Base-by-base conservation (phyloP, 2,888 invertebrate genomes). In the Pseudeuparius sepicola region DNA sequence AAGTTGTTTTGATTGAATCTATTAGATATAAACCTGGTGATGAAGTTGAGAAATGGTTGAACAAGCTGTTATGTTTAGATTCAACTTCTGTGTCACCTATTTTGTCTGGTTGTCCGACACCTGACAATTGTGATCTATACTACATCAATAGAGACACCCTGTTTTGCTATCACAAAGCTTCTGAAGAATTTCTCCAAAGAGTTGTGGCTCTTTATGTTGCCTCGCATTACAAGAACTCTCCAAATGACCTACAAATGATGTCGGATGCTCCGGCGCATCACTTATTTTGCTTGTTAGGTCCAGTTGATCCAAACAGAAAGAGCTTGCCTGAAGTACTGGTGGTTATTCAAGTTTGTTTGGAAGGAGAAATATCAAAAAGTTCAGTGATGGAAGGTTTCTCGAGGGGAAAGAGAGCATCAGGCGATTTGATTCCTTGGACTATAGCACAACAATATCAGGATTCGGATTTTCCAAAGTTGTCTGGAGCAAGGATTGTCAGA, bases 241-340 rank as follows among this genome's bases (percentile, higher is more conserved):
- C 98, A 0, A 96, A 99, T 64, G 98, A 99, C 67, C 69, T 98
- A 24, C 97, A 98, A 67, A 80, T 98, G 73, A 73, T 99, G 67
- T 92, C 96, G 9, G 98, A 99, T 64, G 97, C 98, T 10, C 97
- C 98, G 0, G 94, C 94, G 1, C 98, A 99, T 65, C 89, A 94
- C 59, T 63, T 99, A 36, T 99, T 97, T 65, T 94, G 93, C 46
- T 67, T 99, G 23, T 67, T 97, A 42, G 86, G 87, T 0, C 96
- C 97, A 0, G 75, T 89, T 2, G 73, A 81, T 50, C 69, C 78
- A 0, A 73, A 75, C 49, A 68, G 73, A 40, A 77, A 75, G 36
- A 51, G 71, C 24, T 64, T 97, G 47, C 97, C 97, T 0, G 94
- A 96, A 61, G 82, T 96, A 34, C 67, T 96, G n/a, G 90, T 87